These are phyloP conservation scores for Channallabes apus DNA, from an alignment of 2,797 vertebrate species.

Conservation along the genomic window DNA sequence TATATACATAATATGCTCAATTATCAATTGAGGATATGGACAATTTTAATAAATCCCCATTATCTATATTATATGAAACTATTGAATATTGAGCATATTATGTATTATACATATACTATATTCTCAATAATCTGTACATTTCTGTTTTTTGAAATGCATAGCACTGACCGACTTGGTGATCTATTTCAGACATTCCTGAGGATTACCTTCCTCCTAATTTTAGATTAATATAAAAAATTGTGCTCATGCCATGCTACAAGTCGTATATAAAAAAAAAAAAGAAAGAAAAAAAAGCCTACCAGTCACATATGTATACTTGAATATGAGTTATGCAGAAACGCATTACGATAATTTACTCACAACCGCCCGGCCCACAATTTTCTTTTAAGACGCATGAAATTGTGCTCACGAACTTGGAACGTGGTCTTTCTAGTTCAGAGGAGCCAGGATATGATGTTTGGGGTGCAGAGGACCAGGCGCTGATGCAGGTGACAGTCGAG, in stretches of 20 bases:
- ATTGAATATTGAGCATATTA: no score
- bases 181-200: constrained; percentile 13
- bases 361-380: constrained; percentile 66
- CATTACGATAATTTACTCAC: constrained; percentile 69
- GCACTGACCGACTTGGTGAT: background rate
- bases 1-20: no score
- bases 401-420: constrained; percentile 77
- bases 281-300: background rate
- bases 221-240: background rate
- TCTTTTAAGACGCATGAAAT: constrained; percentile 79
- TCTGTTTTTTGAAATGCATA: background rate
- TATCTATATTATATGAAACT: background rate
- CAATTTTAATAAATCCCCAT: background rate
- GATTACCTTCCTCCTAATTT: constrained; percentile 14
- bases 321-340: constrained; percentile 57
- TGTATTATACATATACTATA: no score
- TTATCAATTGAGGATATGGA: no score
- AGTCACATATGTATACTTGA: constrained; percentile 58
- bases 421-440: constrained; percentile 66
- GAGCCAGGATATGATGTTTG: constrained; percentile 68
- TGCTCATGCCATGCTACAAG: background rate
- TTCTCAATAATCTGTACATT: background rate
- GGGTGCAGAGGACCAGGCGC: constrained; percentile 71
- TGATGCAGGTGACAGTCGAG: constrained; percentile 81
- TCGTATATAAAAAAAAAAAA: background rate